Percentiles rank a stretch among this genome's conserved stretches.
phyloP scores from a whole-genome alignment of 2,113 vertebrate genomes.

The Notarius quadriscutis region DNA sequence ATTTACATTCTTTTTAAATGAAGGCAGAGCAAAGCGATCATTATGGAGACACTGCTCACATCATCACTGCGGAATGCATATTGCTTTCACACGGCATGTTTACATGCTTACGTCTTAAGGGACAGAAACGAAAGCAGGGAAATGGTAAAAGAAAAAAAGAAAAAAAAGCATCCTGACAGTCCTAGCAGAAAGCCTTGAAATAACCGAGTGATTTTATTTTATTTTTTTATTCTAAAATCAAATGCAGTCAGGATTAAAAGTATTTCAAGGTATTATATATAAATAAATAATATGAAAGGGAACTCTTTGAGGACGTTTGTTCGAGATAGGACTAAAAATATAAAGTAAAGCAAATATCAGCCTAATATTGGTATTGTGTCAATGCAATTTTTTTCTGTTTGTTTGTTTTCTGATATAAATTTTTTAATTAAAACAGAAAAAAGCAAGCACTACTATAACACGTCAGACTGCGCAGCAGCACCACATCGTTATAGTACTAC shows the following conservation, averaged over 20 bases:
- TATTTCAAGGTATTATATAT: background rate
- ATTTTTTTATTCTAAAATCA: background rate
- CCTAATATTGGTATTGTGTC: background rate
- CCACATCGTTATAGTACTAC: conserved; percentile 50
- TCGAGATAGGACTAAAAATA: background rate
- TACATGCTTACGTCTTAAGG: conserved; percentile 4
- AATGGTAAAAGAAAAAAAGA: background rate
- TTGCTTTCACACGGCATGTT: conserved; percentile 17
- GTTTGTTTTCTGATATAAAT: background rate
- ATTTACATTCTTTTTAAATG: background rate
- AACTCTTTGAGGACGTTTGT: background rate
- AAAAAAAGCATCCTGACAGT: background rate
- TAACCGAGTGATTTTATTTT: background rate
- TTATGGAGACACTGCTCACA: background rate
- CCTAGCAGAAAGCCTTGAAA: background rate
- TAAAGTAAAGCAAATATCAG: background rate
- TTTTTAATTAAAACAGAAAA: background rate
- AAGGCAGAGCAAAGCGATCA: conserved; percentile 3
- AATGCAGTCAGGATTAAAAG: background rate
- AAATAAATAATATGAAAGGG: background rate
- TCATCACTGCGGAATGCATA: conserved; percentile 9
- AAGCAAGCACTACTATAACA: background rate
- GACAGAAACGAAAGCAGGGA: background rate
- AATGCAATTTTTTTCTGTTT: background rate
- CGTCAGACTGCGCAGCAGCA: conserved; percentile 28